These are phyloP conservation scores for Monopterus albus DNA, from an alignment of 2,113 vertebrate genomes.

Conservation along the genomic window DNA sequence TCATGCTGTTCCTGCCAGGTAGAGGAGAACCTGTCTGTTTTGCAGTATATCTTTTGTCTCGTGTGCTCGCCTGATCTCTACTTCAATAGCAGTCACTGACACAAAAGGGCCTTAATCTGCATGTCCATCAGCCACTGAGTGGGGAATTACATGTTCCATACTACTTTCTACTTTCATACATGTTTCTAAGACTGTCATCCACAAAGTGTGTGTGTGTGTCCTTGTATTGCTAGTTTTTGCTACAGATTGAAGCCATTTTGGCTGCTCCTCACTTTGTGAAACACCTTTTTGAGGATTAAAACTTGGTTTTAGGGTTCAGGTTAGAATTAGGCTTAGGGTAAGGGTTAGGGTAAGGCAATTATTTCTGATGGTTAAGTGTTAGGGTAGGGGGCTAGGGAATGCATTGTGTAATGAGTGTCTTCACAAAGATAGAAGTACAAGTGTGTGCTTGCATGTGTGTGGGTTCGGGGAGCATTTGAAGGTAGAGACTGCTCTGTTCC, in stretches of 20 bases:
- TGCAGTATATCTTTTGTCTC: conserved; percentile 72
- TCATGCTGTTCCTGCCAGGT: conserved; percentile 38
- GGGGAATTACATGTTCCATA: conserved; percentile 63
- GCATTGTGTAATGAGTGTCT: too few relatives aligned
- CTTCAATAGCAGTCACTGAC: conserved; percentile 68
- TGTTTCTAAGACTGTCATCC: conserved; percentile 53
- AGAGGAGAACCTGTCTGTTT: conserved; percentile 60
- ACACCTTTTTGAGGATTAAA: too few relatives aligned
- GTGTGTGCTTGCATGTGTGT: conserved; percentile 5
- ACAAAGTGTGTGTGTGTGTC: conserved; percentile 11
- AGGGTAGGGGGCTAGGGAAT: too few relatives aligned
- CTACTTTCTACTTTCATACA: conserved; percentile 57
- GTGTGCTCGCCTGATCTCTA: conserved; percentile 60
- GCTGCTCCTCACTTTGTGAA: too few relatives aligned
- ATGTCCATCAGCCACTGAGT: conserved; percentile 65
- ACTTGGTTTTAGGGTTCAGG: too few relatives aligned
- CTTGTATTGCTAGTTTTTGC: too few relatives aligned
- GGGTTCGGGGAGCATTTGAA: conserved; percentile 51
- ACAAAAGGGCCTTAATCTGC: conserved; percentile 82
- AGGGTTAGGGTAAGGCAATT: too few relatives aligned
- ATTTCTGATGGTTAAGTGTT: too few relatives aligned
- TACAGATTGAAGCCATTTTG: too few relatives aligned
- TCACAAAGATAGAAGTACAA: too few relatives aligned
- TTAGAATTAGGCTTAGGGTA: too few relatives aligned
- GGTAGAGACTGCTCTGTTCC: conserved; percentile 33